These are phyloP conservation scores for Mythimna ferrago DNA, from an alignment of 2,888 invertebrate species.

Conservation along the genomic window DNA sequence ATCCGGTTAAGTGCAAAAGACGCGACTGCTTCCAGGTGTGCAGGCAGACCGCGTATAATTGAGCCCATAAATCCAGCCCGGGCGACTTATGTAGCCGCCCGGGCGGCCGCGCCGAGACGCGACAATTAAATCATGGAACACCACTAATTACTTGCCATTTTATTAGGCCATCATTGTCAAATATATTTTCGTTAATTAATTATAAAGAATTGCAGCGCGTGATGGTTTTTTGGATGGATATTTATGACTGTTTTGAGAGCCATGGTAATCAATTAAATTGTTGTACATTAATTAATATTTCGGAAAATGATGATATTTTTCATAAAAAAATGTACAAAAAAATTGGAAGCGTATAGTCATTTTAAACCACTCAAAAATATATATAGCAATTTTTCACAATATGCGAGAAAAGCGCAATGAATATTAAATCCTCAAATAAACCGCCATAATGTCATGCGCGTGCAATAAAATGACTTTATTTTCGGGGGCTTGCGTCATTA, in stretches of 20 bases:
- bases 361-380: neutral
- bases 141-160: constrained; percentile 79
- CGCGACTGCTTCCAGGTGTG: constrained; percentile 66
- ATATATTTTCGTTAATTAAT: constrained; percentile 50
- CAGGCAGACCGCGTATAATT: constrained; percentile 84
- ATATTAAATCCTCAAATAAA: constrained; percentile 72
- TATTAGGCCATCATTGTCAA: constrained; percentile 49
- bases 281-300: constrained; percentile 15
- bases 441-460: constrained; percentile 77
- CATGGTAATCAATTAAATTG: constrained; percentile 9
- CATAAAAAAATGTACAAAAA: neutral
- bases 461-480: constrained; percentile 84
- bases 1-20: constrained; percentile 78
- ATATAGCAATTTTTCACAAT: constrained; percentile 11
- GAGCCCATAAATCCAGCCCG: constrained; percentile 84
- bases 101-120: constrained; percentile 75
- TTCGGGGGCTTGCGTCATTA: constrained; percentile 85
- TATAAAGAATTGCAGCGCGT: constrained; percentile 27
- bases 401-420: constrained; percentile 44
- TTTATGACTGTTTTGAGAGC: constrained; percentile 28
- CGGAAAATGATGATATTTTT: constrained; percentile 18
- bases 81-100: constrained; percentile 78
- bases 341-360: neutral
- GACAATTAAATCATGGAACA: constrained; percentile 88
- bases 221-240: constrained; percentile 23